phyloP scores from a whole-genome alignment of 2,888 invertebrate genomes.

The Ephialtes manifestator region DNA sequence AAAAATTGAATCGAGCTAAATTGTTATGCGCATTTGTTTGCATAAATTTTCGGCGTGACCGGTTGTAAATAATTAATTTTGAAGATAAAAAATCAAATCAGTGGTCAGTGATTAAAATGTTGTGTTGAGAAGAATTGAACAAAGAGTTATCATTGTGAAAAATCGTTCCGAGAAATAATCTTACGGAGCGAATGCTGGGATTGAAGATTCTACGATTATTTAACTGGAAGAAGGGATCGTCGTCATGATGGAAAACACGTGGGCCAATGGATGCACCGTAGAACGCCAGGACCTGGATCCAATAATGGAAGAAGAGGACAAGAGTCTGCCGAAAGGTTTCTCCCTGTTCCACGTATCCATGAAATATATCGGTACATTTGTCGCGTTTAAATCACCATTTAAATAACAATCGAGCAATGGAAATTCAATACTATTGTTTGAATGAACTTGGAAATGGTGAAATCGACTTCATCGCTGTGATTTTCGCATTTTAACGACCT shows the following conservation, averaged over 20 bases:
- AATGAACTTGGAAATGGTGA: slow-evolving; percentile 21
- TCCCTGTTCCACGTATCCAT: slow-evolving; percentile 65
- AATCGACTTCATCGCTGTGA: slow-evolving; percentile 28
- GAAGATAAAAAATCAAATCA: background rate
- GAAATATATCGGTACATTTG: slow-evolving; percentile 67
- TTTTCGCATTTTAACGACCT: background rate
- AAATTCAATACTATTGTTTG: slow-evolving; percentile 43
- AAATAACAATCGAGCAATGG: slow-evolving; percentile 14
- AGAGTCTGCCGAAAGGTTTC: slow-evolving; percentile 75
- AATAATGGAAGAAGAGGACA: slow-evolving; percentile 80
- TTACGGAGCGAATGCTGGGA: background rate
- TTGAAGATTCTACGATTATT: slow-evolving; percentile 1
- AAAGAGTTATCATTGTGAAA: background rate
- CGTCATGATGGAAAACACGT: slow-evolving; percentile 75
- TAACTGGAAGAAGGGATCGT: background rate
- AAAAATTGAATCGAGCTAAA: no score
- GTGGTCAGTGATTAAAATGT: background rate
- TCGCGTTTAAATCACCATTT: slow-evolving; percentile 35
- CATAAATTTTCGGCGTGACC: background rate
- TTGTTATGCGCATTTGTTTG: no score
- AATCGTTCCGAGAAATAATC: background rate
- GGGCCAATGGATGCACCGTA: slow-evolving; percentile 71
- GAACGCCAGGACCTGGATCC: slow-evolving; percentile 77
- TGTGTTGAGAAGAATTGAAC: background rate
- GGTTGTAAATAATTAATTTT: background rate